A percentile compares a stretch with the other conserved stretches of the same genome.
Evolutionary conservation across 2,113 vertebrate species (phyloP).

Genomic region (Phrynocephalus versicolor): DNA sequence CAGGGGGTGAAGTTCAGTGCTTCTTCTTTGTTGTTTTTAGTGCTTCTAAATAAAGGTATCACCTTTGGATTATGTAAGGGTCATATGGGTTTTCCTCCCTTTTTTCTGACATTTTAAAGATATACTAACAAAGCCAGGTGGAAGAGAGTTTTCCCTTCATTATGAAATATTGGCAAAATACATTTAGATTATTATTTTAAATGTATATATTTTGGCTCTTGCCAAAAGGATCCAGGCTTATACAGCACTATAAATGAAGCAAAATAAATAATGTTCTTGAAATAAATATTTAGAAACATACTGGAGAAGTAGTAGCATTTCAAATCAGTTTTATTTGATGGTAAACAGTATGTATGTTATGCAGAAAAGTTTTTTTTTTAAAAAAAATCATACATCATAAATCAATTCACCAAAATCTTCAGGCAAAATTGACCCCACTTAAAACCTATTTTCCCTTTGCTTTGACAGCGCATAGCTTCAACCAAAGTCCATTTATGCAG

Average conservation of each 20-base stretch:
- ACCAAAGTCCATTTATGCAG: not conserved
- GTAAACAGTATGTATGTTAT: not conserved
- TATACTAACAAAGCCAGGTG: not conserved
- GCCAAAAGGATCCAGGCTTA: not conserved
- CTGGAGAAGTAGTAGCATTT: not conserved
- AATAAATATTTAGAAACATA: not conserved
- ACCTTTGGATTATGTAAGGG: too few relatives aligned
- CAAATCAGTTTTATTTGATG: slow-evolving; percentile 17
- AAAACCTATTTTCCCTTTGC: not conserved
- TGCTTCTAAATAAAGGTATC: too few relatives aligned
- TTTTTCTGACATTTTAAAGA: too few relatives aligned
- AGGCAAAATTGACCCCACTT: not conserved
- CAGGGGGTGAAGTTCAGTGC: too few relatives aligned
- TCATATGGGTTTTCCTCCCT: too few relatives aligned
- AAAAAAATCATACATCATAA: slow-evolving; percentile 11
- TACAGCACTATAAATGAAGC: not conserved
- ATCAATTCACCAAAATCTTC: not conserved
- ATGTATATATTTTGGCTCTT: not conserved
- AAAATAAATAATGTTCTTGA: not conserved
- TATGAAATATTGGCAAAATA: not conserved
- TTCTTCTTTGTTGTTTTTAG: not conserved
- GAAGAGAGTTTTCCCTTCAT: too few relatives aligned
- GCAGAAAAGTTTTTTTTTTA: not conserved
- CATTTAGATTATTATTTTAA: not conserved
- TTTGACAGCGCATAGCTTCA: not conserved